Conservation (phyloP, 2,113 vertebrate species). For the Uria lomvia region DNA sequence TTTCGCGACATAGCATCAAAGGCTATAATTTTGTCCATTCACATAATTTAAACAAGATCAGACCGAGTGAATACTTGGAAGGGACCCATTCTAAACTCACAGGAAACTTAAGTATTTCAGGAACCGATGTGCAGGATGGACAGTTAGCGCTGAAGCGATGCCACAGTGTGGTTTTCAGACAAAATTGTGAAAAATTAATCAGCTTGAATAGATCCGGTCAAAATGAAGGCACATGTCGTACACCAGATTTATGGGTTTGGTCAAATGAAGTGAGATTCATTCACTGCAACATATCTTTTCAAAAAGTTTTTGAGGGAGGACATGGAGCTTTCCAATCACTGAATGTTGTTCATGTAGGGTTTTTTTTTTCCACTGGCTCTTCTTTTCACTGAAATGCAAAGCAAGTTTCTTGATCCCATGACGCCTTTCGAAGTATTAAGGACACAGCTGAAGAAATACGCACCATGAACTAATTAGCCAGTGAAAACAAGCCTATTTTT, state of each 20-base stretch:
- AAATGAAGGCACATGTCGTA: neutral
- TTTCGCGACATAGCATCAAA: conserved; percentile 31
- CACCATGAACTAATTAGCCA: neutral
- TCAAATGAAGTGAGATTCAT: neutral
- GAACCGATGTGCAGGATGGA: neutral
- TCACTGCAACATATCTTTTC: neutral
- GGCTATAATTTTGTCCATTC: conserved; percentile 12
- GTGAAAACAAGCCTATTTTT: neutral
- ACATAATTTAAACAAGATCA: conserved; percentile 53
- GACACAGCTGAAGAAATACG: neutral
- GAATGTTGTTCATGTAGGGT: neutral
- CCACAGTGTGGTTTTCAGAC: conserved; percentile 22
- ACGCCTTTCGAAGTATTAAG: neutral
- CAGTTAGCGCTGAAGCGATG: neutral
- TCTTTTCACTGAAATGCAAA: neutral
- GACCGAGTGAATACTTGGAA: conserved; percentile 24
- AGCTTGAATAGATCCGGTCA: neutral
- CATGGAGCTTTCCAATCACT: neutral
- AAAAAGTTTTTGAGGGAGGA: neutral
- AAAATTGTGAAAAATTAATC: conserved; percentile 33
- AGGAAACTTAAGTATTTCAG: conserved; percentile 47
- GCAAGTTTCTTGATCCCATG: neutral
- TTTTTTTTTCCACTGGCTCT: neutral
- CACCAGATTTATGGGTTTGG: neutral
- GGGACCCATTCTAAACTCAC: neutral